Evolutionary conservation across 2,888 invertebrate genomes (phyloP).

Genomic region (Drosophila nigritarsus): DNA sequence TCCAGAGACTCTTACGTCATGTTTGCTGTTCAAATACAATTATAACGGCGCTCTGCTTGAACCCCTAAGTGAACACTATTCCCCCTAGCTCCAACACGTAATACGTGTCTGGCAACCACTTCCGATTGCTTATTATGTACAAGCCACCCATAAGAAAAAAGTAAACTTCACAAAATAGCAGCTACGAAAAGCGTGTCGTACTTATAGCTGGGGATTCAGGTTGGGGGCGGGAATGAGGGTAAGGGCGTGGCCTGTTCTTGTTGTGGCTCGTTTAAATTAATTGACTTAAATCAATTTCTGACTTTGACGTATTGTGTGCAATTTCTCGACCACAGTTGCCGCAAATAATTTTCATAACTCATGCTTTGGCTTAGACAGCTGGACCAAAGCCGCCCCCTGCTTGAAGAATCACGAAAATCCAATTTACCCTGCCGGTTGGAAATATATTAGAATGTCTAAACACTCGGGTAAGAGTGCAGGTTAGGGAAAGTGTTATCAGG

Average conservation of each 20-base stretch:
- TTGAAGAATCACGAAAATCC: constrained; percentile 16
- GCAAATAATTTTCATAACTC: constrained; percentile 77
- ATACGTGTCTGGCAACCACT: constrained; percentile 72
- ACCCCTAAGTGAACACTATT: constrained; percentile 40
- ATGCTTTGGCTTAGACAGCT: constrained; percentile 54
- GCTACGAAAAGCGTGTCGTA: constrained; percentile 22
- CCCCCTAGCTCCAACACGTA: constrained; percentile 21
- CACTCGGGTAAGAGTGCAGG: neutral
- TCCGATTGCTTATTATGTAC: constrained; percentile 76
- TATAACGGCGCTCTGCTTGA: constrained; percentile 30
- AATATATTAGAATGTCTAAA: neutral
- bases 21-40: constrained; percentile 50
- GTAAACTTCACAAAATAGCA: constrained; percentile 42
- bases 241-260: constrained; percentile 36
- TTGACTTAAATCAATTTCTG: constrained; percentile 82
- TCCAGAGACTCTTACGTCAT: constrained; percentile 20
- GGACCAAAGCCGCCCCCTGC: neutral
- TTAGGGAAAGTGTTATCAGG: neutral
- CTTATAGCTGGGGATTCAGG: neutral
- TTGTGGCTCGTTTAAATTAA: constrained; percentile 76
- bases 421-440: constrained; percentile 13
- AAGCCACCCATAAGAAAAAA: constrained; percentile 32
- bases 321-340: constrained; percentile 64
- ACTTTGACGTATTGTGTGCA: constrained; percentile 77
- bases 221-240: neutral